Base-by-base conservation (phyloP, 2,797 vertebrate species). In the Artibeus jamaicensis region DNA sequence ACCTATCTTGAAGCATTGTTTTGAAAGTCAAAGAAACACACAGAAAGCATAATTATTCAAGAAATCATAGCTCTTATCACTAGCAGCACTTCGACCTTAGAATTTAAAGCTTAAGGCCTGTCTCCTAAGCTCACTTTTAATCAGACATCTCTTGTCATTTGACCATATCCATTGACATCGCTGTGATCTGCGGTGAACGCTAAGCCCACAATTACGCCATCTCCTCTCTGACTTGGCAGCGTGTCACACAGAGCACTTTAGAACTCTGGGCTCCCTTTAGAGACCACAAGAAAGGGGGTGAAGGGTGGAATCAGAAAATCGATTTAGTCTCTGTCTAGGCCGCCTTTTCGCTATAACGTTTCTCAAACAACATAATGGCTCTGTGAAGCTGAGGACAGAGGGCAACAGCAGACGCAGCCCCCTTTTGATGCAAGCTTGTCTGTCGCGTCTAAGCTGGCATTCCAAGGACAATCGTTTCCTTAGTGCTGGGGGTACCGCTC, bases 291-390 rank as follows among this genome's bases (percentile, higher is more conserved):
- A 37, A 68, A 42, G 22, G 83, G 3, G 42, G 90, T 95, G 86
- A 96, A 96, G 94, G 82, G 87, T 92, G 34, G 92, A 92, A 89
- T 79, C 70, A 67, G 92, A 94, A 97, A 96, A 96, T 96, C 87
- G 86, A 76, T 93, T 88, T 77, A 26, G 67, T 73, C 97, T 93
- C 86, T 34, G 4, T 42, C 88, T 84, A 67, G 50, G 57, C 39
- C 85, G 92, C 16, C 78, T 94, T 90, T 95, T 93, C 50, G 84
- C 68, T 95, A 46, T 59, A 57, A 94, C 68, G 65, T 78, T 94
- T 91, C 92, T 77, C 50, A 62, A 95, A 93, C 42, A 93, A 55
- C 46, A 87, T 86, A 96, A 90, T 94, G 53, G 77, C 65, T 94
- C 93, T 37, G 34, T 76, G 77, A 71, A 91, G 76, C 37, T 70